These are phyloP conservation scores for Montifringilla adamsi DNA, from an alignment of 2,113 vertebrate genomes.

Conservation along the genomic window DNA sequence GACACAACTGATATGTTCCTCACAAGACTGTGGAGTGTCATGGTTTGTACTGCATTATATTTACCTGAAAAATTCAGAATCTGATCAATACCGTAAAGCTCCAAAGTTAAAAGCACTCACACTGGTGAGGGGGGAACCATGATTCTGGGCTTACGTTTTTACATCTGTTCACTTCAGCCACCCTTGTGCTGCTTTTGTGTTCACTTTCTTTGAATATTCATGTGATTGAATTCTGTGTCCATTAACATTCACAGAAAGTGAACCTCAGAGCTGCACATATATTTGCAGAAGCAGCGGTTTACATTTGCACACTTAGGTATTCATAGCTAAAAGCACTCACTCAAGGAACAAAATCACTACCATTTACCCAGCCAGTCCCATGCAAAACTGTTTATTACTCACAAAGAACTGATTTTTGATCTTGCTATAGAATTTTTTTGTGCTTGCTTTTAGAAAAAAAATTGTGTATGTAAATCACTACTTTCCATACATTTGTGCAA, in stretches of 20 bases:
- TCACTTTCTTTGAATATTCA: conserved; percentile 53
- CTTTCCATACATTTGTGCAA: neutral
- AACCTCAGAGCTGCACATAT: conserved; percentile 15
- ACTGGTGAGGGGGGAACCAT: accelerated
- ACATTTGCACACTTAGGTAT: conserved; percentile 47
- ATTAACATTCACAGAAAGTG: conserved; percentile 46
- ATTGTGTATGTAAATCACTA: neutral
- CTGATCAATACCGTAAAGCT: neutral
- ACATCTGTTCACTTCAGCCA: neutral
- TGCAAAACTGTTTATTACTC: conserved; percentile 29
- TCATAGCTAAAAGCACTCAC: conserved; percentile 39
- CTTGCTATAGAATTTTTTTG: neutral
- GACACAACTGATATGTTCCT: neutral
- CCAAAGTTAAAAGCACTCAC: neutral
- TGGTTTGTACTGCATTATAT: neutral
- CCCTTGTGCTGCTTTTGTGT: conserved; percentile 28
- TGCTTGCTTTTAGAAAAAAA: neutral
- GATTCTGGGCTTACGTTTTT: neutral
- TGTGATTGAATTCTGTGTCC: conserved; percentile 26
- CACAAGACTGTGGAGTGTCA: neutral
- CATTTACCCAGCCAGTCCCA: conserved; percentile 5
- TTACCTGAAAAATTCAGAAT: neutral
- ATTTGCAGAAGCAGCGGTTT: neutral
- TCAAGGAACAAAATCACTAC: neutral
- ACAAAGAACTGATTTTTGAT: conserved; percentile 18